Conservation (phyloP, 2,888 invertebrate genomes). For the Heteropelma amictum region DNA sequence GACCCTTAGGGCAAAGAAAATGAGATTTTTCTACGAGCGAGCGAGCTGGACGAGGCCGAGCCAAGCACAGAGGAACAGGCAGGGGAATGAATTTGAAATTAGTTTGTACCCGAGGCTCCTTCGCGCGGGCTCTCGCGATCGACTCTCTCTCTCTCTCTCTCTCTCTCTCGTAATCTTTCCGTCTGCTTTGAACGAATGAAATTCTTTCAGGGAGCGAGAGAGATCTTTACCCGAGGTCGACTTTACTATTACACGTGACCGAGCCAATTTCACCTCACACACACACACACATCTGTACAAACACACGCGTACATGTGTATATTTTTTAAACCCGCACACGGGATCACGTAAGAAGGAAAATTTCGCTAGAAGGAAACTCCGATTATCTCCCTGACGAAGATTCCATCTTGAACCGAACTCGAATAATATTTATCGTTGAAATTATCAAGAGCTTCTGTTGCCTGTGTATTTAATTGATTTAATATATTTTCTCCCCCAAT, state of each 20-base stretch:
- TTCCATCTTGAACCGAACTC: neutral
- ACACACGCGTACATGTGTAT: neutral
- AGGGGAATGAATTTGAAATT: constrained; percentile 75
- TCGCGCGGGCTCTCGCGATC: constrained; percentile 43
- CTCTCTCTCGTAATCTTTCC: constrained; percentile 21
- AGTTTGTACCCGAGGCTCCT: constrained; percentile 70
- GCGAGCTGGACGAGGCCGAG: constrained; percentile 58
- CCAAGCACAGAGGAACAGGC: constrained; percentile 46
- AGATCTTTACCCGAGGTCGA: constrained; percentile 48
- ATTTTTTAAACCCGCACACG: constrained; percentile 32
- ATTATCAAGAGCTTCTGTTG: neutral
- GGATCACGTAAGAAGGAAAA: constrained; percentile 39
- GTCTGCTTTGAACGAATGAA: constrained; percentile 25
- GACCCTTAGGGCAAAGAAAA: constrained; percentile 75
- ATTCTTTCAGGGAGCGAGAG: constrained; percentile 30
- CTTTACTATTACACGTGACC: constrained; percentile 55
- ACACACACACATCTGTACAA: constrained; percentile 10
- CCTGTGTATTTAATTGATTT: neutral
- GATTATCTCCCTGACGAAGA: neutral
- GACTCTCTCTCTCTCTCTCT: constrained; percentile 37
- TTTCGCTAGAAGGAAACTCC: constrained; percentile 4
- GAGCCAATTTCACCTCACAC: constrained; percentile 46
- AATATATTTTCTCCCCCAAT: neutral
- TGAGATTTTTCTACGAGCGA: constrained; percentile 74
- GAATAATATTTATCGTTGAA: too few relatives aligned